A percentile compares a stretch with the other conserved stretches of the same genome.
Evolutionary conservation across 2,113 vertebrate genomes (phyloP).

Genomic region (Pao palembangensis): DNA sequence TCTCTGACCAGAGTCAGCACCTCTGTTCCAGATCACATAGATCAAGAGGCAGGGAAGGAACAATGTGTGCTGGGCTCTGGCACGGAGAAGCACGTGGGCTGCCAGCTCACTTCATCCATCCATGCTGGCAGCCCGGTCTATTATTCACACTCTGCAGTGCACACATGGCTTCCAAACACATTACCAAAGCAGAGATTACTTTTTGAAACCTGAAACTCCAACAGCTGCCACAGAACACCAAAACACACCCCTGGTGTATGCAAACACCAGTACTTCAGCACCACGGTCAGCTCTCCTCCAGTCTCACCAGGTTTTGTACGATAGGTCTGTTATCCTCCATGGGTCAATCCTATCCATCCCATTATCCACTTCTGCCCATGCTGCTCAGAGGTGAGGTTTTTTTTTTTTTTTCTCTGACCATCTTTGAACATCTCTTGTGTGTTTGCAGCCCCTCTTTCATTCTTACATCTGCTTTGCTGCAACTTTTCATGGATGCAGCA

Average conservation of each 20-base stretch:
- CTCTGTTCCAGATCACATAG: conserved; percentile 55
- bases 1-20: conserved; percentile 61
- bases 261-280: conserved; percentile 12
- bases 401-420: conserved; percentile 56
- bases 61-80: conserved; percentile 52
- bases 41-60: conserved; percentile 56
- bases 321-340: conserved; percentile 7
- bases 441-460: neutral
- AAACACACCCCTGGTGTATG: neutral
- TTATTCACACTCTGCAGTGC: conserved; percentile 44
- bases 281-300: conserved; percentile 3
- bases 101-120: conserved; percentile 59
- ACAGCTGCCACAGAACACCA: conserved; percentile 6
- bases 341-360: neutral
- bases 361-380: conserved; percentile 43
- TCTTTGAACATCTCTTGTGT: neutral
- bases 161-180: conserved; percentile 32
- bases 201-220: conserved; percentile 37
- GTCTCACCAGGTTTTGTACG: conserved; percentile 1
- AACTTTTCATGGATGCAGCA: conserved; percentile 27
- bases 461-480: conserved; percentile 17
- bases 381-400: conserved; percentile 40
- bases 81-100: conserved; percentile 35
- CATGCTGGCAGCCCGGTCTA: conserved; percentile 52
- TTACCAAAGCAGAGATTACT: conserved; percentile 45